Evolutionary conservation across 2,797 vertebrate genomes (phyloP).

Genomic region (Hemibagrus guttatus): DNA sequence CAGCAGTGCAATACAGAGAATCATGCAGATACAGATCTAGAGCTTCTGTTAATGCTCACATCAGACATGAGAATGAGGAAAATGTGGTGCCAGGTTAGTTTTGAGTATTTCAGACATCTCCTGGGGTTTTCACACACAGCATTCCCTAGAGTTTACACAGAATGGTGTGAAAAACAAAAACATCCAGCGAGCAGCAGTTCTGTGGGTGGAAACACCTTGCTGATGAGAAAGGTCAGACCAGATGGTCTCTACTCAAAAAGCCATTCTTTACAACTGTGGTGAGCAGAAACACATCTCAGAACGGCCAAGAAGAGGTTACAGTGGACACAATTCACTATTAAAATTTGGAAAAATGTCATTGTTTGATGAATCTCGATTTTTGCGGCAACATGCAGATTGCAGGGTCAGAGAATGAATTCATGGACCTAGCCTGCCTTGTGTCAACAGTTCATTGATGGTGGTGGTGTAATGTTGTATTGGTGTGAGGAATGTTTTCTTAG

Average conservation of each 20-base stretch:
- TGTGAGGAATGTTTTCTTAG: not conserved
- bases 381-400: not conserved
- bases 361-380: not conserved
- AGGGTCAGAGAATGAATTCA: not conserved
- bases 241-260: not conserved
- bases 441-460: not conserved
- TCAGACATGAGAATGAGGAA: not conserved
- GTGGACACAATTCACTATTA: not conserved
- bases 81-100: not conserved
- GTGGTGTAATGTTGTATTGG: not conserved
- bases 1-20: not conserved
- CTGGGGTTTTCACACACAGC: not conserved
- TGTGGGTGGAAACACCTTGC: not conserved
- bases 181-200: not conserved
- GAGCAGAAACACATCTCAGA: not conserved
- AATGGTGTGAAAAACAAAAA: not conserved
- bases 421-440: not conserved
- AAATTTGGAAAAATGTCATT: not conserved
- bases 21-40: not conserved
- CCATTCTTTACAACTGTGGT: not conserved
- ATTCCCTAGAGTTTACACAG: not conserved
- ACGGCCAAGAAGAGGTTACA: not conserved
- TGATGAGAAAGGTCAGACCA: not conserved
- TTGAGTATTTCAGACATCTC: not conserved
- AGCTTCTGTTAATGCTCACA: not conserved